Base-by-base conservation (phyloP, 2,888 invertebrate species). In the Thereva unica region DNA sequence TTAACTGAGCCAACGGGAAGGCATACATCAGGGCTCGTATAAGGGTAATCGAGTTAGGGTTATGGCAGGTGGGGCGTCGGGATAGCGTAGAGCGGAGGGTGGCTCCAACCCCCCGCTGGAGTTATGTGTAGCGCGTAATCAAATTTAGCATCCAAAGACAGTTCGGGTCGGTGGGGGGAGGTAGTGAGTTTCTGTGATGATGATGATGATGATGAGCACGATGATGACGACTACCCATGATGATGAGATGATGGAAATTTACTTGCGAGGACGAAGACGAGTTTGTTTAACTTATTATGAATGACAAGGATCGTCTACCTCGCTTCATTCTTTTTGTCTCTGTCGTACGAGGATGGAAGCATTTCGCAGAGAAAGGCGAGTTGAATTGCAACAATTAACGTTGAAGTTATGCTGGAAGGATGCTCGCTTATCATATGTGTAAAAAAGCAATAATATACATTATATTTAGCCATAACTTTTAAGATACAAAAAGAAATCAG, bases 41-140 rank as follows among this genome's bases (percentile, higher is more conserved):
- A 57, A 67, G 67, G 64, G 64, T 68, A 67, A 69, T 67, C 67
- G 61, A 69, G 69, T 69, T 69, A 67, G 69, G 66, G 67, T 64
- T 69, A 64, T 59, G 37, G 66, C 53, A 59, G 68, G 54, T 45
- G 34, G 34, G 54, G 38, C 23, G 8, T 8, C 4, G 9, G 38
- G 42, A 10, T 5, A 10, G 52, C 41, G 63, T 42, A 37, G 8
- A 37, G n/a, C 5, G 35, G 56, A n/a, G 54, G 56, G 12, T 42
- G 56, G 12, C 34, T 50, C 44, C 2, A 23, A 23, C 7, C 34
- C 45, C 61, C 61, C 61, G 44, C 49, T 10, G 7, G 40, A 53
- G 53, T 53, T 64, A 53, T 64, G 44, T 53, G 54, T 54, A 53
- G 41, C 64, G 53, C 53, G 53, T 64, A 64, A 64, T 64, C 64